phyloP scores from a whole-genome alignment of 2,888 invertebrate genomes.

The Tridacna crocea region DNA sequence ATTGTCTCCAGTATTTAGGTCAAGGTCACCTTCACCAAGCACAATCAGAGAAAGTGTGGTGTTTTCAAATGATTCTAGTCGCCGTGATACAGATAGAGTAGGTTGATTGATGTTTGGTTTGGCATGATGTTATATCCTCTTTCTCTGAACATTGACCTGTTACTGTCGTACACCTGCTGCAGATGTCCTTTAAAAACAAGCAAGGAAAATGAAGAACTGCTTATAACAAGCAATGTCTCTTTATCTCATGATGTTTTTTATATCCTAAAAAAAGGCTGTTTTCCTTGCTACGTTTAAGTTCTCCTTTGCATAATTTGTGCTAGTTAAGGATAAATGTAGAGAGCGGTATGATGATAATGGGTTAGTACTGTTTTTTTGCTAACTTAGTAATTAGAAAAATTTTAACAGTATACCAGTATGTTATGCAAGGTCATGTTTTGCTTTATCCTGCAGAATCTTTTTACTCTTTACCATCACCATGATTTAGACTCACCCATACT shows the following conservation, averaged over 20 bases:
- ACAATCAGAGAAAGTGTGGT: not conserved
- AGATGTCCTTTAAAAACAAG: not conserved
- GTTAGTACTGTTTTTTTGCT: too few relatives aligned
- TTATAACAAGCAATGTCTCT: not conserved
- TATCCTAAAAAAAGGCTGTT: not conserved
- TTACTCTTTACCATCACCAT: too few relatives aligned
- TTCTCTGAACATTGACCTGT: not conserved
- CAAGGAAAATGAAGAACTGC: not conserved
- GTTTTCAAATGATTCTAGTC: not conserved
- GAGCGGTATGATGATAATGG: too few relatives aligned
- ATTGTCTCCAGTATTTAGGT: constrained; percentile 25
- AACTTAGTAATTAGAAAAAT: too few relatives aligned
- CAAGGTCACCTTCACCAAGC: constrained; percentile 27
- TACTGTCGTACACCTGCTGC: not conserved
- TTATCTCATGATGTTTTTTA: not conserved
- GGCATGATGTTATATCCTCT: not conserved
- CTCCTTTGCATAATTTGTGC: not conserved
- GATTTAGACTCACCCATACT: too few relatives aligned
- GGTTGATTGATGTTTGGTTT: not conserved
- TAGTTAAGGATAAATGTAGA: not conserved
- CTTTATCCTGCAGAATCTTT: too few relatives aligned
- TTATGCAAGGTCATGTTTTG: too few relatives aligned
- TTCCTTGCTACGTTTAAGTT: not conserved
- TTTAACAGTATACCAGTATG: too few relatives aligned
- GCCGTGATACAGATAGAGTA: not conserved